Conservation (phyloP, 2,888 invertebrate species). For the Sinotaia quadrata region DNA sequence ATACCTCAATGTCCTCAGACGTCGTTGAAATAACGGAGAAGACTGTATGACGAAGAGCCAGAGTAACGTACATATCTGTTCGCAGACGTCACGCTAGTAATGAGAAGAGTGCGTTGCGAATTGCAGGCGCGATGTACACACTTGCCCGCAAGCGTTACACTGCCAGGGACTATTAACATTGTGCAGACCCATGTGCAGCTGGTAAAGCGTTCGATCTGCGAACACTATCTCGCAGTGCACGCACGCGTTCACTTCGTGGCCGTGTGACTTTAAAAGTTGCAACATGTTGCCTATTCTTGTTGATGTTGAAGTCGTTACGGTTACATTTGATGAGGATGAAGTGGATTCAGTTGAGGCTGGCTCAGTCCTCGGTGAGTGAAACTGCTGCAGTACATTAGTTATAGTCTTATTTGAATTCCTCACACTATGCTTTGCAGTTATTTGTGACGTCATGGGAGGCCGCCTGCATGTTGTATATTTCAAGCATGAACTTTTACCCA, state of each 20-base stretch:
- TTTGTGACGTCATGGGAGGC: slow-evolving; percentile 26
- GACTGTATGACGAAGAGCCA: no score
- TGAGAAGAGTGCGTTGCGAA: slow-evolving; percentile 80
- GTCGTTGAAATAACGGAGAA: no score
- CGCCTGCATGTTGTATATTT: slow-evolving; percentile 13
- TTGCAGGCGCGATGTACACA: slow-evolving; percentile 94
- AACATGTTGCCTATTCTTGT: slow-evolving; percentile 13
- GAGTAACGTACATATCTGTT: no score
- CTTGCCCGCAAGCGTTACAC: slow-evolving; percentile 97
- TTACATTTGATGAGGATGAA: not conserved
- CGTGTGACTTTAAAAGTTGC: slow-evolving; percentile 25
- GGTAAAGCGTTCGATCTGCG: slow-evolving; percentile 95
- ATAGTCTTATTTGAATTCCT: not conserved
- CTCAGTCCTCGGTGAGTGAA: not conserved
- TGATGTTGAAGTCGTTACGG: not conserved
- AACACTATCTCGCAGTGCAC: slow-evolving; percentile 90
- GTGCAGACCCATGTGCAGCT: slow-evolving; percentile 97
- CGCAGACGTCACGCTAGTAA: slow-evolving; percentile 26
- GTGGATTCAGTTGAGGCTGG: no score
- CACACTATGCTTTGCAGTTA: not conserved
- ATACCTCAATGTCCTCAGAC: no score
- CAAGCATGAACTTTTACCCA: slow-evolving; percentile 1
- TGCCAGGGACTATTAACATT: slow-evolving; percentile 97
- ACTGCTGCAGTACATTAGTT: not conserved
- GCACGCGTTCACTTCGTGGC: slow-evolving; percentile 40